Conservation (phyloP, 2,797 vertebrate species). For the Dipus sagitta region DNA sequence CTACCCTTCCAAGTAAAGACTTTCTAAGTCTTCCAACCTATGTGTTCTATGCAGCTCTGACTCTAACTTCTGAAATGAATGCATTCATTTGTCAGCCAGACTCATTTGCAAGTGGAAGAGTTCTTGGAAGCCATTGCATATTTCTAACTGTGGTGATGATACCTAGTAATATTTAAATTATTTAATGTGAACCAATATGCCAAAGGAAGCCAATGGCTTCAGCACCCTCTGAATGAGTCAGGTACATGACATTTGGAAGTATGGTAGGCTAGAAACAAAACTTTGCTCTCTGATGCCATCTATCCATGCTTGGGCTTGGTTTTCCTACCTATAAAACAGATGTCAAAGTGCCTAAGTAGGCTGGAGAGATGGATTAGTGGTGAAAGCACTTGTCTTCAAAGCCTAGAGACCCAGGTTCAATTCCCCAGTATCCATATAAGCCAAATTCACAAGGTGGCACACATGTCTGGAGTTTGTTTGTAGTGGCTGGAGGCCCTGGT, state of each 20-base stretch:
- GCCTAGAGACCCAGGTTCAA: too few relatives aligned
- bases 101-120: neutral
- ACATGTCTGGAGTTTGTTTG: too few relatives aligned
- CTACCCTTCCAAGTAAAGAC: neutral
- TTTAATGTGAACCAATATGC: too few relatives aligned
- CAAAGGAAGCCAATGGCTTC: neutral
- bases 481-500: too few relatives aligned
- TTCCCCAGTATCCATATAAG: too few relatives aligned
- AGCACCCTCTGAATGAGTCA: neutral
- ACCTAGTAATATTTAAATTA: neutral
- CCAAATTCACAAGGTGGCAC: too few relatives aligned
- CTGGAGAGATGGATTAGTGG: too few relatives aligned
- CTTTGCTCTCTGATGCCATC: accelerated
- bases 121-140: neutral
- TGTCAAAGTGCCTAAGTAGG: too few relatives aligned
- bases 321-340: accelerated
- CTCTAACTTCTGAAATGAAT: too few relatives aligned
- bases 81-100: too few relatives aligned
- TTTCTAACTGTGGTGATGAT: neutral
- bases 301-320: accelerated
- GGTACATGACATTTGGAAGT: accelerated
- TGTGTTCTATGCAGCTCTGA: too few relatives aligned
- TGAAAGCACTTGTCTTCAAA: too few relatives aligned
- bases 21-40: accelerated
- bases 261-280: accelerated